Conservation (phyloP, 23 tunicate species). For the Halocynthia aurantium region DNA sequence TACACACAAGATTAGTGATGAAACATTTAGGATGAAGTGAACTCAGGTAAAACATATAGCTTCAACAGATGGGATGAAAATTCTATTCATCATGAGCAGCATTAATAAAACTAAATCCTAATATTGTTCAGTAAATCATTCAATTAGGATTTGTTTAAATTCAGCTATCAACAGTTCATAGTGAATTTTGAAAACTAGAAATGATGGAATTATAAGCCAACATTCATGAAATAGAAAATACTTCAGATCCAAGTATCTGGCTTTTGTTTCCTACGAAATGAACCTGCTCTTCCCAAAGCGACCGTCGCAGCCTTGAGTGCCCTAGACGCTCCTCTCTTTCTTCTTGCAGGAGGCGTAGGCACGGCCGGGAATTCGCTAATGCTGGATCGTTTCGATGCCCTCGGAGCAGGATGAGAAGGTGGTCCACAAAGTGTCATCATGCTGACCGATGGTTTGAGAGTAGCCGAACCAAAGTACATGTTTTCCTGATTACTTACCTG, state of each 20-base stretch:
- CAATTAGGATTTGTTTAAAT: too few species aligned
- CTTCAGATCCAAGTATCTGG: neutral
- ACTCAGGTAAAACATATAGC: too few species aligned
- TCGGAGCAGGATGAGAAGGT: slow-evolving; percentile 8
- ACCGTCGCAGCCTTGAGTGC: slow-evolving; percentile 65
- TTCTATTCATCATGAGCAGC: too few species aligned
- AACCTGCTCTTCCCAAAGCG: slow-evolving; percentile 65
- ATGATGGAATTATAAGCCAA: too few species aligned
- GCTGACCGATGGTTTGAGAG: slow-evolving; percentile 70
- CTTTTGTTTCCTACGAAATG: slow-evolving; percentile 52
- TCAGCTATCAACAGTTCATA: too few species aligned
- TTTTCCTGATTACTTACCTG: slow-evolving; percentile 12
- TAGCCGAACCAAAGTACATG: slow-evolving; percentile 7
- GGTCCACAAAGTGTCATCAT: slow-evolving; percentile 66
- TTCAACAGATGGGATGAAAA: too few species aligned
- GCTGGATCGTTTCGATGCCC: slow-evolving; percentile 13
- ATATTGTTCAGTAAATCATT: too few species aligned
- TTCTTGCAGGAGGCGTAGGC: slow-evolving; percentile 84
- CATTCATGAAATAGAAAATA: too few species aligned
- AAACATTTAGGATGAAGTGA: too few species aligned
- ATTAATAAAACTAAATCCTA: too few species aligned
- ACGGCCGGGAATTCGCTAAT: slow-evolving; percentile 56
- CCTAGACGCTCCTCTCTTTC: slow-evolving; percentile 18
- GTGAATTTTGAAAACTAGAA: too few species aligned
- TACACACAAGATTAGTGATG: too few species aligned